Evolutionary conservation across 2,888 invertebrate genomes (phyloP).

Genomic region (Drosophila peninsularis): DNA sequence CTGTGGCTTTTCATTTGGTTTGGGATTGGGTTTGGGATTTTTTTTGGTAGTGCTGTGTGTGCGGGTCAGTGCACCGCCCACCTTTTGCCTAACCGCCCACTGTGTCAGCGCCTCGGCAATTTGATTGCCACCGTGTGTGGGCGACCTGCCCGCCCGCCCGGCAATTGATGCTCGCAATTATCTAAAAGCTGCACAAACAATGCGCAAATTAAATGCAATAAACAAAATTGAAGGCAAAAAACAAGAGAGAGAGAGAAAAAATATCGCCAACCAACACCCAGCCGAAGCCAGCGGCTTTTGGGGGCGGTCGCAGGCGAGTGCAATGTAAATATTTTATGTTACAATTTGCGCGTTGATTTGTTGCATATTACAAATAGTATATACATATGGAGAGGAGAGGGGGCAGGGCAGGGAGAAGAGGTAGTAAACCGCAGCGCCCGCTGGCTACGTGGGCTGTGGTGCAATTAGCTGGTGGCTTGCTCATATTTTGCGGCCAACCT

Average conservation of each 20-base stretch:
- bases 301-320: conserved; percentile 13
- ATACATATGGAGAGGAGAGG: neutral
- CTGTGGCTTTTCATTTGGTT: conserved; percentile 49
- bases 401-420: no score
- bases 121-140: conserved; percentile 71
- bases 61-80: conserved; percentile 45
- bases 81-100: conserved; percentile 48
- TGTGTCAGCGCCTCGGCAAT: conserved; percentile 66
- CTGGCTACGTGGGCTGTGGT: conserved; percentile 68
- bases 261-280: conserved; percentile 3
- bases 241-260: neutral
- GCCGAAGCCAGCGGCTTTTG: conserved; percentile 3
- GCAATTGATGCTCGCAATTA: conserved; percentile 78
- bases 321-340: conserved; percentile 75
- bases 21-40: neutral
- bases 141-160: conserved; percentile 21
- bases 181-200: conserved; percentile 75
- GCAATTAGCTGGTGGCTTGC: conserved; percentile 64
- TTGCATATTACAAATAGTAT: conserved; percentile 67
- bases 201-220: conserved; percentile 78
- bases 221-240: conserved; percentile 51
- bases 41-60: conserved; percentile 24
- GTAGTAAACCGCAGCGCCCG: conserved; percentile 52
- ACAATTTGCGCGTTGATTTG: conserved; percentile 77
- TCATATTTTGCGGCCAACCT: conserved; percentile 55